Evolutionary conservation across 2,113 vertebrate genomes (phyloP).

Genomic region (Seriola dumerili): DNA sequence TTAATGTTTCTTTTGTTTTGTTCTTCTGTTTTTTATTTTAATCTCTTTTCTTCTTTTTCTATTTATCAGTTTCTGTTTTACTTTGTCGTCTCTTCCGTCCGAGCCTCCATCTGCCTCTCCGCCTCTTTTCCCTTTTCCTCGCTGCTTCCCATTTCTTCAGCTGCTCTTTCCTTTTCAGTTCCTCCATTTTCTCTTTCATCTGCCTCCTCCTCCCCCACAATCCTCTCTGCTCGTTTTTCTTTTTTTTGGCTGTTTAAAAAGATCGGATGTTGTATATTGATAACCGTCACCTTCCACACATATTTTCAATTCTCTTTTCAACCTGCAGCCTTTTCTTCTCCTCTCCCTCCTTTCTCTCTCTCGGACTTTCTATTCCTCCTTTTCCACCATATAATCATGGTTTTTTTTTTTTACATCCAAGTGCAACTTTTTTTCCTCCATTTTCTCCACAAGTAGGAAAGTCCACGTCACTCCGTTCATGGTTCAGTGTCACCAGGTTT

Average conservation of each 20-base stretch:
- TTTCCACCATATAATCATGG: neutral
- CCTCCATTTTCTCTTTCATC: constrained; percentile 28
- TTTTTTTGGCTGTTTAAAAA: neutral
- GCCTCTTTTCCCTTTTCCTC: neutral
- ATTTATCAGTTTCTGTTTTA: neutral
- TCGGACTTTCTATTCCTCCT: neutral
- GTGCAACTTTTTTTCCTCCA: neutral
- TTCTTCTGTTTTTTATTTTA: neutral
- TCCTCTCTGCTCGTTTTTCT: neutral
- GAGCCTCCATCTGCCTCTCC: neutral
- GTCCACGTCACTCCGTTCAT: neutral
- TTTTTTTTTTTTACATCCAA: neutral
- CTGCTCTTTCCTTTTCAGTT: neutral
- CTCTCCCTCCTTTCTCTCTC: neutral
- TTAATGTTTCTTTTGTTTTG: neutral
- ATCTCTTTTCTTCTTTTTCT: neutral
- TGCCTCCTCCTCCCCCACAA: neutral
- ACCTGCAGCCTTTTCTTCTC: neutral
- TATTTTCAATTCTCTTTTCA: constrained; percentile 25
- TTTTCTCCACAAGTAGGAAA: neutral
- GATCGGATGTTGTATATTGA: neutral
- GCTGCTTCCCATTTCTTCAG: neutral
- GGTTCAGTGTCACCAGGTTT: neutral
- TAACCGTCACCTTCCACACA: constrained; percentile 4
- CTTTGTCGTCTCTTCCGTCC: neutral